Evolutionary conservation across 2,888 invertebrate species (phyloP).

Genomic region (Platycheirus albimanus): DNA sequence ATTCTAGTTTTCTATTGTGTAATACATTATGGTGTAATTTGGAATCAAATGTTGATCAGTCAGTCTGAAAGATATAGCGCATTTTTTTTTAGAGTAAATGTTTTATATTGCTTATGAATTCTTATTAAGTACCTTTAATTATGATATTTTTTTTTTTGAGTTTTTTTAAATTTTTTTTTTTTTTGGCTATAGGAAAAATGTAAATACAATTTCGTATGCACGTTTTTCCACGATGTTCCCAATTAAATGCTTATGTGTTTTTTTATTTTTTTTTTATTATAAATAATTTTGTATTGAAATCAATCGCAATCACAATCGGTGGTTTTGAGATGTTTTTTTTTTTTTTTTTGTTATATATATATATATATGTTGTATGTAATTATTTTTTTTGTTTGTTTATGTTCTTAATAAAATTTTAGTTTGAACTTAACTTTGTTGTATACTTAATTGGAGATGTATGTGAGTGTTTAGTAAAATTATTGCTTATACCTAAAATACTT

Average conservation of each 20-base stretch:
- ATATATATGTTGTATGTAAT: too few species aligned
- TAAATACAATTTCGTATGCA: conserved; percentile 28
- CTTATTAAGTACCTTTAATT: conserved; percentile 53
- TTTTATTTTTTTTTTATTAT: conserved; percentile 20
- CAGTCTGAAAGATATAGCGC: conserved; percentile 64
- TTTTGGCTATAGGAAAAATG: conserved; percentile 35
- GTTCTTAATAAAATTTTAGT: conserved; percentile 71
- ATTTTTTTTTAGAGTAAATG: conserved; percentile 44
- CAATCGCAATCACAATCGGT: conserved; percentile 83
- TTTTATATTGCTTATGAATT: conserved; percentile 29
- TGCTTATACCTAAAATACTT: conserved; percentile 15
- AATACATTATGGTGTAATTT: conserved; percentile 54
- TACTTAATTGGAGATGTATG: conserved; percentile 62
- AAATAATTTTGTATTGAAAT: conserved; percentile 75
- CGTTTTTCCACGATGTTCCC: conserved; percentile 28
- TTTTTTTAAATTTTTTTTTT: conserved; percentile 10
- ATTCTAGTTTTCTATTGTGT: conserved; percentile 45
- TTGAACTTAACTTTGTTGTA: conserved; percentile 63
- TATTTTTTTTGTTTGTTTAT: conserved; percentile 67
- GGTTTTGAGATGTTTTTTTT: conserved; percentile 78
- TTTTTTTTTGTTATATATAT: conserved; percentile 67
- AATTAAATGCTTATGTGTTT: conserved; percentile 29
- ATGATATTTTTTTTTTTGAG: conserved; percentile 22
- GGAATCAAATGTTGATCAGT: conserved; percentile 60
- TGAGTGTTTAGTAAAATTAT: conserved; percentile 60